Base-by-base conservation (phyloP, 1,140 invertebrate genomes). In the Copidosoma floridanum region DNA sequence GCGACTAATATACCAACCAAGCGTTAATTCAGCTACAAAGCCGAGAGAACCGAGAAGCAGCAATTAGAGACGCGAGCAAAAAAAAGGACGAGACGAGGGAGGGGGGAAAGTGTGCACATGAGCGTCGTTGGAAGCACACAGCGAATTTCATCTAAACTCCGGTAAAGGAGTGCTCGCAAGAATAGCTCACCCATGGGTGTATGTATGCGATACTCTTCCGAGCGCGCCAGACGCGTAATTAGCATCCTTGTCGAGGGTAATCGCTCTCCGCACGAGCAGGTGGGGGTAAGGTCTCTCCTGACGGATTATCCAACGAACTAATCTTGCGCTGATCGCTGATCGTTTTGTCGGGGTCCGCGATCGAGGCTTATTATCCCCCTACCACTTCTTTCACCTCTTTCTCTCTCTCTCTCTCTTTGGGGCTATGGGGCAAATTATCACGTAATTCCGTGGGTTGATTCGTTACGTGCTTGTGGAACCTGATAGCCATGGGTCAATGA, bases 241-340 rank as follows among this genome's bases (percentile, higher is more conserved):
- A 59, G 57, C 48, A 21, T 59, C 40, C 40, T 20, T 48, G 43
- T 57, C 41, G 35, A n/a, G 29, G 6, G 54, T 38, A 37, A 48
- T 47, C n/a, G n/a, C 18, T 26, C 43, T n/a, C n/a, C 57, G 11
- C 21, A 16, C 48, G 18, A 14, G 29, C 26, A 23, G 43, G n/a
- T 20, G 37, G 35, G 47, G 40, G 24, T 52, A 52, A 48, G 18
- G 35, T 52, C 48, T 37, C 40, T n/a, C n/a, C 29, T n/a, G 20
- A 26, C 48, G 18, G 48, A 59, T 59, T 44, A 59, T 59, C 57
- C 44, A 59, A 53, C 48, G 48, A 26, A 50, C 48, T 59, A 59
- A 59, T 59, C 57, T 52, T 37, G 27, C 26, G 2, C 40, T 46
- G 50, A 52, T 59, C 56, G 38, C 11, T 29, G 48, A 59, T 51